Evolutionary conservation across 2,797 vertebrate genomes (phyloP).

Genomic region (Lacerta viridis): DNA sequence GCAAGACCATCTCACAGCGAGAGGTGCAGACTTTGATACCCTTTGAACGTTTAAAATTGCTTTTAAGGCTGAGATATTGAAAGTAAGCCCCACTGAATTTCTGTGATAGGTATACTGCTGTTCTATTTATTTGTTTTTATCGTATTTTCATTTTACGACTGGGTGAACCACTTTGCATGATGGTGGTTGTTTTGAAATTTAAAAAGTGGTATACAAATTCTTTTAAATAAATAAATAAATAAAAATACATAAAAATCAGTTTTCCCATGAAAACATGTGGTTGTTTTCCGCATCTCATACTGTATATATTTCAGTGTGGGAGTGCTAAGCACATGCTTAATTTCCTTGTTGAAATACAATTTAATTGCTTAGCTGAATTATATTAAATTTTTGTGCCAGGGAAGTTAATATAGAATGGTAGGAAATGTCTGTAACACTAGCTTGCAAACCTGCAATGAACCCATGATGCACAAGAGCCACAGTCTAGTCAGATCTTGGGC

Average conservation of each 20-base stretch:
- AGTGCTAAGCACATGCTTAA: background rate
- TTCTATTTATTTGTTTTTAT: too few relatives aligned
- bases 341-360: background rate
- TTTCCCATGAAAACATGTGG: background rate
- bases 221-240: too few relatives aligned
- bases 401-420: background rate
- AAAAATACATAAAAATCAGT: too few relatives aligned
- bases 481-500: background rate
- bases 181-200: too few relatives aligned
- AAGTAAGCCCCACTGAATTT: background rate
- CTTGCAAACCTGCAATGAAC: background rate
- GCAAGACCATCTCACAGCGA: background rate
- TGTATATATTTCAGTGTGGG: background rate
- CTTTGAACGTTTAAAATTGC: background rate
- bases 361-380: background rate
- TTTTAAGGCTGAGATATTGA: background rate
- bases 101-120: too few relatives aligned
- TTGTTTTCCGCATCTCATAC: background rate
- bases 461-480: background rate
- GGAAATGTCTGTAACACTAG: background rate
- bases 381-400: background rate
- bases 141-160: too few relatives aligned
- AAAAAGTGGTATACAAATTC: too few relatives aligned
- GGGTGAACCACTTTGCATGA: too few relatives aligned
- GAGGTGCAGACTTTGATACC: too few relatives aligned